Percentiles rank a stretch among this genome's conserved stretches.
Evolutionary conservation across 2,888 invertebrate genomes (phyloP).

Genomic region (Miltochrista miniata): DNA sequence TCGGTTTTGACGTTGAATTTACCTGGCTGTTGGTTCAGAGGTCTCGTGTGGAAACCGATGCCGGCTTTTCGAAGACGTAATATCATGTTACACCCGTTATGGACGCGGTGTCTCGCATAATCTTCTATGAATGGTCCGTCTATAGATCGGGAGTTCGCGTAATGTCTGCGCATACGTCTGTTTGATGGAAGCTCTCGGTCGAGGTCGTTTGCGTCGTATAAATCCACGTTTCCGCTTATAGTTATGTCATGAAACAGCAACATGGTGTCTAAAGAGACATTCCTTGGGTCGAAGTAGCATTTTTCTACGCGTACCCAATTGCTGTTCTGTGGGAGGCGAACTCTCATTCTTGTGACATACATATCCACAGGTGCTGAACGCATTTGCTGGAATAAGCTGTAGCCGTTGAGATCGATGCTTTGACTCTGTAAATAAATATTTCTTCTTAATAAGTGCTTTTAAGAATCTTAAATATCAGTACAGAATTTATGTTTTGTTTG

Average conservation of each 20-base stretch:
- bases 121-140: slow-evolving; percentile 53
- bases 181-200: slow-evolving; percentile 61
- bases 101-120: slow-evolving; percentile 60
- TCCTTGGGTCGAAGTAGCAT: slow-evolving; percentile 89
- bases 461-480: too few species aligned
- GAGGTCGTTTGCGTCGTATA: slow-evolving; percentile 75
- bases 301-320: slow-evolving; percentile 89
- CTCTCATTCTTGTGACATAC: slow-evolving; percentile 88
- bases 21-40: slow-evolving; percentile 86
- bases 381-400: slow-evolving; percentile 86
- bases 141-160: slow-evolving; percentile 66
- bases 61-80: slow-evolving; percentile 89
- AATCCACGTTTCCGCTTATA: slow-evolving; percentile 89
- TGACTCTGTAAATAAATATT: slow-evolving; percentile 59
- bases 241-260: slow-evolving; percentile 91
- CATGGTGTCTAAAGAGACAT: slow-evolving; percentile 89
- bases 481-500: too few species aligned
- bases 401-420: slow-evolving; percentile 85
- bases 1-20: slow-evolving; percentile 90
- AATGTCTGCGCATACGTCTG: slow-evolving; percentile 59
- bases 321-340: slow-evolving; percentile 86
- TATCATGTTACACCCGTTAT: slow-evolving; percentile 90
- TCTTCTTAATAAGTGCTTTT: slow-evolving; percentile 55
- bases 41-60: slow-evolving; percentile 90
- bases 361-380: slow-evolving; percentile 86